Evolutionary conservation across 2,113 vertebrate genomes (phyloP).

Genomic region (Percopsis transmontana): DNA sequence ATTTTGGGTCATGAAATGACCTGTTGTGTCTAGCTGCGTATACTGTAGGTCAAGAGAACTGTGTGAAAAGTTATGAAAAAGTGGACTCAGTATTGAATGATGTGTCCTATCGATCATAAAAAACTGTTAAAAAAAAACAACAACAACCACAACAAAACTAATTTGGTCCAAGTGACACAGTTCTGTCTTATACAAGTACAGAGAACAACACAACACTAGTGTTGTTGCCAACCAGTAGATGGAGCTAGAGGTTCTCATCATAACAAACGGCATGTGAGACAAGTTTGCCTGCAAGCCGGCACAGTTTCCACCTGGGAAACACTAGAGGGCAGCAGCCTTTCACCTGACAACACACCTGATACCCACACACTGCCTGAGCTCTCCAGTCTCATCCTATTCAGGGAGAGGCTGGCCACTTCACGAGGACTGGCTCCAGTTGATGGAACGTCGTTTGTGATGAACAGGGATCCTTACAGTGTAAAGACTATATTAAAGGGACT

Average conservation of each 20-base stretch:
- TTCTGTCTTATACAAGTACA: no score
- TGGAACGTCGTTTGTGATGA: no score
- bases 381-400: not conserved
- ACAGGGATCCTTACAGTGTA: no score
- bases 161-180: no score
- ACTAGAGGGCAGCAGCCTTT: slow-evolving; percentile 61
- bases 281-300: not conserved
- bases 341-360: not conserved
- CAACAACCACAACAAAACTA: not conserved
- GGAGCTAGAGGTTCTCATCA: slow-evolving; percentile 29
- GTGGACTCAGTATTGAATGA: no score
- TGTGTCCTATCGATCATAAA: no score
- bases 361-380: not conserved
- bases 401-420: not conserved
- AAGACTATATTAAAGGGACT: no score
- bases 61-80: no score
- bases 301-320: slow-evolving; percentile 14
- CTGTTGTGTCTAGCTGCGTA: no score
- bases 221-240: slow-evolving; percentile 49
- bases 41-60: no score
- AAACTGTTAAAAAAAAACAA: not conserved
- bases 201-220: not conserved
- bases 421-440: no score
- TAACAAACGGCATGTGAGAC: not conserved
- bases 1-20: no score